phyloP scores from a whole-genome alignment of 1,140 invertebrate genomes.

The Sitophilus oryzae region DNA sequence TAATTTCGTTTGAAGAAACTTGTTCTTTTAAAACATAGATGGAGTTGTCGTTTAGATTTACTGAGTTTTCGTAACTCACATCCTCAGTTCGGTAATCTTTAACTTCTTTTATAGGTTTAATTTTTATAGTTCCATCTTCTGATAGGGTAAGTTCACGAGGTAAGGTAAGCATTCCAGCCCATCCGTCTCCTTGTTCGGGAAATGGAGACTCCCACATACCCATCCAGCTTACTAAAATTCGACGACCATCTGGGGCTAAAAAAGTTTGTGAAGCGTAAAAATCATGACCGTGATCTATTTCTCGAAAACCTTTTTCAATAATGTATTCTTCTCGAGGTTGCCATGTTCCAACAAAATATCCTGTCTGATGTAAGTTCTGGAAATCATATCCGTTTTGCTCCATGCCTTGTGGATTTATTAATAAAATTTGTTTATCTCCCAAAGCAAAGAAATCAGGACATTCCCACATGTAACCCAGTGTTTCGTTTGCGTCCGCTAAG shows the following conservation, averaged over 20 bases:
- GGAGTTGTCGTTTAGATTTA: neutral
- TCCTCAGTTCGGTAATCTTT: neutral
- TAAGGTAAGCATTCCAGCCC: conserved; percentile 42
- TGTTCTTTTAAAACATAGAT: neutral
- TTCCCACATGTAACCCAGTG: conserved; percentile 19
- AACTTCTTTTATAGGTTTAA: conserved; percentile 11
- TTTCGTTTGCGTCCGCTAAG: conserved; percentile 23
- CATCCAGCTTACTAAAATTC: conserved; percentile 43
- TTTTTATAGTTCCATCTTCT: neutral
- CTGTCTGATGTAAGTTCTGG: conserved; percentile 43
- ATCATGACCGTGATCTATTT: conserved; percentile 46
- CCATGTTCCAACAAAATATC: conserved; percentile 29
- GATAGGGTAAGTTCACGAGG: conserved; percentile 35
- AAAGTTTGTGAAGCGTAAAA: conserved; percentile 46
- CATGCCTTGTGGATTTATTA: conserved; percentile 43
- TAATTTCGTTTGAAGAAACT: conserved; percentile 1
- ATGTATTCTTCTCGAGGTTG: conserved; percentile 30
- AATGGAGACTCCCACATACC: conserved; percentile 45
- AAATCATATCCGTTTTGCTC: conserved; percentile 40
- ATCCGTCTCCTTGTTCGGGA: conserved; percentile 41
- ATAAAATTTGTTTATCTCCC: conserved; percentile 39
- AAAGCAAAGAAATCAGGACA: conserved; percentile 36
- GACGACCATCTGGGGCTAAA: conserved; percentile 33
- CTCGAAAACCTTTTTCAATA: conserved; percentile 22
- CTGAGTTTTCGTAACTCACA: neutral